Evolutionary conservation across 1,140 invertebrate genomes (phyloP).

Genomic region (Polypedilum vanderplanki): DNA sequence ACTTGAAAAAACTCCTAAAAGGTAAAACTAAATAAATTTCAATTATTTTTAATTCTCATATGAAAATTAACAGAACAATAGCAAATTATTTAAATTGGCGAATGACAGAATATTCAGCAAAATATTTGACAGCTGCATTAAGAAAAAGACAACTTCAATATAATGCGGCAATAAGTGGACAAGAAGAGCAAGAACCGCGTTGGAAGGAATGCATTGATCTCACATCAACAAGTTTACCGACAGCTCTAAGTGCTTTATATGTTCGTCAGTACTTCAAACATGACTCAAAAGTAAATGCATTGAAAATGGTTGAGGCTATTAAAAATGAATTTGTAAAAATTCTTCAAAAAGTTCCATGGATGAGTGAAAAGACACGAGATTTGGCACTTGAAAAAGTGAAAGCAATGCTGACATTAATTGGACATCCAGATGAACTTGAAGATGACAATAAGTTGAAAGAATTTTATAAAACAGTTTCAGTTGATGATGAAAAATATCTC

Average conservation of each 20-base stretch:
- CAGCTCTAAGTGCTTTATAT: background rate
- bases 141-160: conserved; percentile 50
- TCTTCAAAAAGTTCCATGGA: background rate
- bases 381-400: background rate
- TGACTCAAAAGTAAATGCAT: background rate
- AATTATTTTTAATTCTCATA: background rate
- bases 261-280: conserved; percentile 22
- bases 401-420: background rate
- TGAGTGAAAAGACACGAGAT: background rate
- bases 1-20: conserved; percentile 49
- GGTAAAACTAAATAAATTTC: background rate
- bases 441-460: background rate
- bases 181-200: conserved; percentile 41
- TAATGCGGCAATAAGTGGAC: conserved; percentile 49
- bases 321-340: conserved; percentile 21
- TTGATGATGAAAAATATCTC: background rate
- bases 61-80: conserved; percentile 32
- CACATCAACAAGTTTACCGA: background rate
- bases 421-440: conserved; percentile 22
- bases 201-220: background rate
- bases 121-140: conserved; percentile 51
- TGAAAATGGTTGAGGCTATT: background rate
- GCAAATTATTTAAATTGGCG: conserved; percentile 21
- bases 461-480: background rate
- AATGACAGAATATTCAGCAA: conserved; percentile 35